Evolutionary conservation across 1,140 invertebrate species (phyloP), one percentile per base, ranked within the genome.

Genomic region (Nixonia krombeini): DNA sequence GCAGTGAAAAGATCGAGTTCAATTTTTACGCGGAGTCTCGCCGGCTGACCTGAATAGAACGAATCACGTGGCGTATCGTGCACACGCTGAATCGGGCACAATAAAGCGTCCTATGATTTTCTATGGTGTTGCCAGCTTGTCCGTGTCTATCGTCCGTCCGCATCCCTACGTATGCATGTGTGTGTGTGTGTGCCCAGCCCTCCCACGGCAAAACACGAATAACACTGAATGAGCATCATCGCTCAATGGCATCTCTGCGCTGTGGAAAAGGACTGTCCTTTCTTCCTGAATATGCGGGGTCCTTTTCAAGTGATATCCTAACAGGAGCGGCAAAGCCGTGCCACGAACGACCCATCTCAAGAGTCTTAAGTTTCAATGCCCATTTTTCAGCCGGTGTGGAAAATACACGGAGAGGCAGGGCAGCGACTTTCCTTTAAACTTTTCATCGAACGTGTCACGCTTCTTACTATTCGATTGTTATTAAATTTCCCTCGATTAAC

Each of bases 341-440:
- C 26, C 26, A 42, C 72, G 67, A 76, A 78, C 74, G 56, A 65
- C 18, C 45, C 53, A 57, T 69, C 52, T 51, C 50, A 66, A 78
- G 64, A 57, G 65, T 73, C 63, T 74, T 69, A 62, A 70, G 75
- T 72, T 78, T 76, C 70, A 78, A 78, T 79, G 52, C 70, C 12
- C 13, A 12, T 18, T n/a, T 38, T 45, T 41, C 4, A 21, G 29
- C 1, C 12, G 17, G 4, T 1, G 23, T 29, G 12, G 15, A 50
- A n/a, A 50, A 37, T n/a, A n/a, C n/a, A n/a, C n/a, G n/a, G n/a
- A n/a, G n/a, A n/a, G n/a, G n/a, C n/a, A n/a, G n/a, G 21, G 2
- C 50, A 13, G 23, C n/a, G n/a, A n/a, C n/a, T n/a, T n/a, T n/a
- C n/a, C n/a, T n/a, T n/a, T n/a, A n/a, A n/a, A n/a, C n/a, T n/a